Conservation (phyloP, 2,113 vertebrate genomes). For the Sterrhoptilus dennistouni region DNA sequence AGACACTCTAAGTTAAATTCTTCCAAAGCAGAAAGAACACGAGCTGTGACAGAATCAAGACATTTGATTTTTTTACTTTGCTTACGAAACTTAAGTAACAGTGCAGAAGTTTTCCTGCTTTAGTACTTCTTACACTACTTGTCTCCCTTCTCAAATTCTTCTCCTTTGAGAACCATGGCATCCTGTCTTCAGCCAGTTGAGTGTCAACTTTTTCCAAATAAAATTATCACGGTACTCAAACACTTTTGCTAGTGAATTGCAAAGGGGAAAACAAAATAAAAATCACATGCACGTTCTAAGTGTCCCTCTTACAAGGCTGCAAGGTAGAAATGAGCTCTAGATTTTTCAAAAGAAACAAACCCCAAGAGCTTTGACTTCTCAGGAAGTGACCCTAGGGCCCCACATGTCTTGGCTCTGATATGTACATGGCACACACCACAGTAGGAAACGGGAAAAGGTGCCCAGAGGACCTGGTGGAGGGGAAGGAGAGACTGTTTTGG, state of each 20-base stretch:
- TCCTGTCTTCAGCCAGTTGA: neutral
- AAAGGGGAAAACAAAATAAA: neutral
- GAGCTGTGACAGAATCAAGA: neutral
- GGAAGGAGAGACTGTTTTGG: accelerated
- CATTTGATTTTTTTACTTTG: neutral
- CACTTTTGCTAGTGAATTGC: neutral
- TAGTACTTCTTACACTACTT: neutral
- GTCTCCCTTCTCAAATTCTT: neutral
- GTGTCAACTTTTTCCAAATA: neutral
- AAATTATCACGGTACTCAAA: neutral
- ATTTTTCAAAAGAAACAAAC: neutral
- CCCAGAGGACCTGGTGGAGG: neutral
- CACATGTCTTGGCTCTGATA: accelerated
- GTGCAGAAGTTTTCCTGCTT: neutral
- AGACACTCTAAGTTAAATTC: neutral
- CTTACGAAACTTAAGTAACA: neutral
- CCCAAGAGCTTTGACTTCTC: neutral
- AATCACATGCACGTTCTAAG: neutral
- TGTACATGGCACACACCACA: neutral
- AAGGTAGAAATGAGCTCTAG: neutral
- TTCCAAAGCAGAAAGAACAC: neutral
- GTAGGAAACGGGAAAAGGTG: accelerated
- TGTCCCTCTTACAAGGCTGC: neutral
- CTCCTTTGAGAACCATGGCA: neutral
- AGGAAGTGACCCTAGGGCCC: neutral